phyloP scores from a whole-genome alignment of 2,113 vertebrate genomes.

The Oncorhynchus masou region DNA sequence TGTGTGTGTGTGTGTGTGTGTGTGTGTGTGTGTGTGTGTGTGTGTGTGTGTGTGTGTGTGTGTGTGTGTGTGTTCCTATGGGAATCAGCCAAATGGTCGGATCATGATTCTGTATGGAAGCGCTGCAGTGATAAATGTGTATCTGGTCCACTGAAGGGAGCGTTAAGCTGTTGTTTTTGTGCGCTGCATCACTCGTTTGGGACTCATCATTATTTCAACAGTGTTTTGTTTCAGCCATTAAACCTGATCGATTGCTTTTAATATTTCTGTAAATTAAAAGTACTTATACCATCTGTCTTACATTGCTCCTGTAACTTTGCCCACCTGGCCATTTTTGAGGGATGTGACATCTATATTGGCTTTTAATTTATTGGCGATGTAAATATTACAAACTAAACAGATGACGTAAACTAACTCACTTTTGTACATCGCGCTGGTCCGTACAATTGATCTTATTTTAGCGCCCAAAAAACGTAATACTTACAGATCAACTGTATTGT shows the following conservation, averaged over 20 bases:
- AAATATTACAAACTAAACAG: slow-evolving; percentile 54
- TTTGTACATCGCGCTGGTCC: too few relatives aligned
- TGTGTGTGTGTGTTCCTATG: neutral
- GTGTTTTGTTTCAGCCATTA: slow-evolving; percentile 58
- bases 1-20: too few relatives aligned
- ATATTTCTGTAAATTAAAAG: slow-evolving; percentile 50
- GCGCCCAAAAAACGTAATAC: too few relatives aligned
- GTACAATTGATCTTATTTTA: too few relatives aligned
- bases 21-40: too few relatives aligned
- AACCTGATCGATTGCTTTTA: slow-evolving; percentile 60
- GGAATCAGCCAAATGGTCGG: neutral
- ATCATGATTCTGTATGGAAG: slow-evolving; percentile 27
- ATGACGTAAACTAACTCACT: neutral
- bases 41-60: neutral
- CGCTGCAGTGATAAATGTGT: slow-evolving; percentile 29
- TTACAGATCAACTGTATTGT: too few relatives aligned
- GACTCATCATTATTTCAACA: slow-evolving; percentile 61
- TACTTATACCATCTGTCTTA: slow-evolving; percentile 57
- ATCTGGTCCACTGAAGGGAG: slow-evolving; percentile 40
- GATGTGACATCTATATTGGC: slow-evolving; percentile 51
- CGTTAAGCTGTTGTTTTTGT: slow-evolving; percentile 50
- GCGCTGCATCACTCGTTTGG: slow-evolving; percentile 52
- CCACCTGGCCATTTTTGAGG: too few relatives aligned
- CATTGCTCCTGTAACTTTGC: too few relatives aligned
- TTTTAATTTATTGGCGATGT: slow-evolving; percentile 55